These are phyloP conservation scores for Callyntrura guangdongensis DNA, from an alignment of 2,888 invertebrate genomes.

Conservation along the genomic window DNA sequence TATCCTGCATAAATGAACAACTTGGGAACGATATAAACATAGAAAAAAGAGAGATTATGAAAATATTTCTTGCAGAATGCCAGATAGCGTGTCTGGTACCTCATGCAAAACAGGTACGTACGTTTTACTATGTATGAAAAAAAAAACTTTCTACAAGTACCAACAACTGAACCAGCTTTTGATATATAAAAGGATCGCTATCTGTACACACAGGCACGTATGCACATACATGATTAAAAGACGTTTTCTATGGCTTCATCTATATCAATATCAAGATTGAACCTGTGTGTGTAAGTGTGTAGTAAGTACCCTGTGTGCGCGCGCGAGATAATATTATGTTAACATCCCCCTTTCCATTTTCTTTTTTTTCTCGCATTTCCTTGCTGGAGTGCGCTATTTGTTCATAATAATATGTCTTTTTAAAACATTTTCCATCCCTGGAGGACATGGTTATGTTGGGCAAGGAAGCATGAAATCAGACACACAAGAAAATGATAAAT, in stretches of 20 bases:
- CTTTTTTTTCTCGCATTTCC: neutral
- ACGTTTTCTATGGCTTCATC: conserved; percentile 27
- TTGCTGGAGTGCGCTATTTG: too few species aligned
- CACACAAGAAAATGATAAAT: conserved; percentile 40
- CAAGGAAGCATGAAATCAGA: conserved; percentile 51
- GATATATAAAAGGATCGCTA: neutral
- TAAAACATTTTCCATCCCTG: conserved; percentile 50
- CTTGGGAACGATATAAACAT: conserved; percentile 29
- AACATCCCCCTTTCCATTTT: neutral
- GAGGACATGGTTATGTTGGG: conserved; percentile 36
- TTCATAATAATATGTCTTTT: neutral
- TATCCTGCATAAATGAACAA: conserved; percentile 31
- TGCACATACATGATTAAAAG: conserved; percentile 8
- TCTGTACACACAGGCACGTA: neutral
- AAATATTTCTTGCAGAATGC: conserved; percentile 5
- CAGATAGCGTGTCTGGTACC: neutral
- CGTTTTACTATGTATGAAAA: neutral
- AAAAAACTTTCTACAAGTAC: conserved; percentile 2
- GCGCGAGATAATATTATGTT: neutral
- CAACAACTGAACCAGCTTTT: too few species aligned
- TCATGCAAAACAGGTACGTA: neutral
- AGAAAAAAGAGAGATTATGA: conserved; percentile 25
- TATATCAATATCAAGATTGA: conserved; percentile 3
- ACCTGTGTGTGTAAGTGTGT: conserved; percentile 11
- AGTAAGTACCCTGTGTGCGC: neutral